A percentile compares a stretch with the other conserved stretches of the same genome.
These are phyloP conservation scores for Syngnathoides biaculeatus DNA, from an alignment of 2,113 vertebrate genomes.

Conservation along the genomic window DNA sequence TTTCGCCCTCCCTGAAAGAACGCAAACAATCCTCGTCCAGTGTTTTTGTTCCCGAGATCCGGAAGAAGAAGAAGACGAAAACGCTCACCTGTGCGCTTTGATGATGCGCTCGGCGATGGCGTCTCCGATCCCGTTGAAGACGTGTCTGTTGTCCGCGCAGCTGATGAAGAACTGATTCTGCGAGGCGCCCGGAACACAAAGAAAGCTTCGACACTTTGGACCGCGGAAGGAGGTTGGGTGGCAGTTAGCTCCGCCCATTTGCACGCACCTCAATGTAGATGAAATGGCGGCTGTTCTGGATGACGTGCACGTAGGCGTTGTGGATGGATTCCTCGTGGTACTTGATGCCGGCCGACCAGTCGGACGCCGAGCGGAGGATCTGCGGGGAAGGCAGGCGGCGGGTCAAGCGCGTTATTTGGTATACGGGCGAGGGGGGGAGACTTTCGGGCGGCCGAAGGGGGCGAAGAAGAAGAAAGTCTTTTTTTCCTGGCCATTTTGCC, in stretches of 20 bases:
- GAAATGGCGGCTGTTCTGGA: slow-evolving; percentile 88
- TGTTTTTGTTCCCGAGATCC: too few relatives aligned
- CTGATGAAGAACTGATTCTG: slow-evolving; percentile 99
- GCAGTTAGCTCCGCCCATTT: too few relatives aligned
- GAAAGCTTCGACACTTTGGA: too few relatives aligned
- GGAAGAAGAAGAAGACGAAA: too few relatives aligned
- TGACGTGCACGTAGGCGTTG: slow-evolving; percentile 78
- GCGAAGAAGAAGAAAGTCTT: too few relatives aligned
- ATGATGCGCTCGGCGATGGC: slow-evolving; percentile 87
- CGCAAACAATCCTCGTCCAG: too few relatives aligned
- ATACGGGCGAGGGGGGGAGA: too few relatives aligned
- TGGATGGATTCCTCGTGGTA: slow-evolving; percentile 97
- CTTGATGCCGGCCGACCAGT: slow-evolving; percentile 96
- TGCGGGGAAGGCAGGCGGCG: slow-evolving; percentile 35
- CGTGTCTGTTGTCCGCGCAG: slow-evolving; percentile 86
- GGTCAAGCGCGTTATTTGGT: too few relatives aligned
- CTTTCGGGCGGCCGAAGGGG: too few relatives aligned
- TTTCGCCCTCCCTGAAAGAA: slow-evolving; percentile 76
- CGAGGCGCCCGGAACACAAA: too few relatives aligned
- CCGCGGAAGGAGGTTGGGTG: too few relatives aligned
- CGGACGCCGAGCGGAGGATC: slow-evolving; percentile 88
- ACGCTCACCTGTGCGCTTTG: slow-evolving; percentile 83
- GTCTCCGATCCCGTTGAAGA: slow-evolving; percentile 91
- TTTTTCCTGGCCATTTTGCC: too few relatives aligned
- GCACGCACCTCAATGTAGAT: slow-evolving; percentile 87